phyloP scores from a whole-genome alignment of 2,797 vertebrate species.

The Thalassophryne amazonica region DNA sequence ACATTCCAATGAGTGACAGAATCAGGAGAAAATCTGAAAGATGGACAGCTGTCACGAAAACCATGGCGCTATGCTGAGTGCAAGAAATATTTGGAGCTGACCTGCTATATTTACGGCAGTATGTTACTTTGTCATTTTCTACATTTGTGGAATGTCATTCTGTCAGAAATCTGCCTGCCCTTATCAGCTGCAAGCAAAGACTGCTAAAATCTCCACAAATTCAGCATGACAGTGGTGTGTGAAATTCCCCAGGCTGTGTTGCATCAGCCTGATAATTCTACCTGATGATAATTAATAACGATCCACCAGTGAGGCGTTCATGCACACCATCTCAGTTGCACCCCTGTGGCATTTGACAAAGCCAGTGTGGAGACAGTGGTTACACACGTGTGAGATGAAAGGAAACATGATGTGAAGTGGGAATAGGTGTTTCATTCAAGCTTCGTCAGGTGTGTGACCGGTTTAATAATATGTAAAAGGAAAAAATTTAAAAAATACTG shows the following conservation, averaged over 20 bases:
- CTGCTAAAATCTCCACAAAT: constrained; percentile 20
- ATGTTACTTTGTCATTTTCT: constrained; percentile 2
- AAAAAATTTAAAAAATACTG: constrained; percentile 24
- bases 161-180: constrained; percentile 11
- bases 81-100: constrained; percentile 2
- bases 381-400: constrained; percentile 65
- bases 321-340: constrained; percentile 41
- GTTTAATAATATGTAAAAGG: constrained; percentile 65
- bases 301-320: constrained; percentile 59
- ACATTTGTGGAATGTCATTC: neutral
- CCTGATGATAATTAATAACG: constrained; percentile 77
- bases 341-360: constrained; percentile 55
- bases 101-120: neutral
- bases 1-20: constrained; percentile 6
- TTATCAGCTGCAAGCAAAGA: constrained; percentile 23
- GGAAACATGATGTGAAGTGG: constrained; percentile 58
- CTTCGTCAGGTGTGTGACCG: constrained; percentile 78
- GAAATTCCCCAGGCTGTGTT: constrained; percentile 53
- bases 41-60: neutral
- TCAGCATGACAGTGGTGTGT: constrained; percentile 20
- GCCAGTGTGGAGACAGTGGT: constrained; percentile 26
- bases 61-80: neutral
- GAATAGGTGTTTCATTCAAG: constrained; percentile 71
- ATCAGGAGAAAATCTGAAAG: neutral
- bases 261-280: constrained; percentile 66